phyloP scores from a whole-genome alignment of 2,888 invertebrate species.

The Cheilosia impressa region DNA sequence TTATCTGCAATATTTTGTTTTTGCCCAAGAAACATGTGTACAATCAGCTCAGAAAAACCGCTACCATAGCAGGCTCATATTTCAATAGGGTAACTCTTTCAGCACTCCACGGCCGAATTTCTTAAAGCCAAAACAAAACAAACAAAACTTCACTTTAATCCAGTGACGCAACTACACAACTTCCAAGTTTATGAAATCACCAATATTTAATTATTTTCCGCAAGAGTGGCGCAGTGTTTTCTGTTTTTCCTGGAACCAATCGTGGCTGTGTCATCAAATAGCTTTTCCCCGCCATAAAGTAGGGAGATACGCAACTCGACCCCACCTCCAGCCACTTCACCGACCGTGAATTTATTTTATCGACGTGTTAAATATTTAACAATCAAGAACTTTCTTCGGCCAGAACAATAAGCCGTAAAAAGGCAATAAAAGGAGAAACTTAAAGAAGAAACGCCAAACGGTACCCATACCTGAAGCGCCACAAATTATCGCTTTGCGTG shows the following conservation, averaged over 20 bases:
- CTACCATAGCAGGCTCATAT: too few species aligned
- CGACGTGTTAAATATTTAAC: conserved; percentile 59
- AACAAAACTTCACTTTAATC: too few species aligned
- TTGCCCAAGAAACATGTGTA: too few species aligned
- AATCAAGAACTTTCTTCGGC: conserved; percentile 22
- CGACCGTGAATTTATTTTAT: conserved; percentile 26
- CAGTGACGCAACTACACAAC: too few species aligned
- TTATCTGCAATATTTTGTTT: too few species aligned
- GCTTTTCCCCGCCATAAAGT: conserved; percentile 6
- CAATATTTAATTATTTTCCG: too few species aligned
- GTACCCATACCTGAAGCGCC: conserved; percentile 10
- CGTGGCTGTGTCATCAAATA: conserved; percentile 19
- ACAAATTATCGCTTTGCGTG: conserved; percentile 68
- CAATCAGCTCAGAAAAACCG: too few species aligned
- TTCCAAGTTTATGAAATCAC: too few species aligned
- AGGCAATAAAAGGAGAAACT: conserved; percentile 46
- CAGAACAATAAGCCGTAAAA: conserved; percentile 16
- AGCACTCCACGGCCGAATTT: too few species aligned
- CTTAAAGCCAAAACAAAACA: too few species aligned
- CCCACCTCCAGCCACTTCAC: not conserved
- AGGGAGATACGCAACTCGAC: not conserved
- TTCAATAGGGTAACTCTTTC: too few species aligned
- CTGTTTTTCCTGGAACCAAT: conserved; percentile 7
- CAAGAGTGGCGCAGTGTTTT: too few species aligned
- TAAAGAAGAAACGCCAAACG: conserved; percentile 18